Conservation (phyloP, 1,140 invertebrate genomes). For the Heliconius hermathena region DNA sequence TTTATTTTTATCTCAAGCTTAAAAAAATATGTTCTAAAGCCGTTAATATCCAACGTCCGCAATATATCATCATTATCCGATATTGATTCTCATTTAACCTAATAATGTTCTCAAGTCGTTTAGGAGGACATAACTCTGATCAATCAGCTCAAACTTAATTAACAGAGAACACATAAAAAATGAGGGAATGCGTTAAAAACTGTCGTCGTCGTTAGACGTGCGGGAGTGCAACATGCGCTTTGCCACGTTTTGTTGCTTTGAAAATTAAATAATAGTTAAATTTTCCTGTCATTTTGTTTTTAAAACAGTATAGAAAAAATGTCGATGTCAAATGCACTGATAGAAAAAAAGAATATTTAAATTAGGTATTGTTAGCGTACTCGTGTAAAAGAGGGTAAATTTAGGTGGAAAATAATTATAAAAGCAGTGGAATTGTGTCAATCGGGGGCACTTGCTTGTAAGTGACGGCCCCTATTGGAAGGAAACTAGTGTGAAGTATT, state of each 20-base stretch:
- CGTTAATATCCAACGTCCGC: not conserved
- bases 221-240: constrained; percentile 36
- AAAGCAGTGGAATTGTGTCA: no score
- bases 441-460: no score
- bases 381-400: no score
- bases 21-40: not conserved
- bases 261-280: not conserved
- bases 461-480: no score
- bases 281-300: no score
- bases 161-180: constrained; percentile 28
- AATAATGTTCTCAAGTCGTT: constrained; percentile 29
- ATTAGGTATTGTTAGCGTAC: no score
- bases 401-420: no score
- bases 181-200: constrained; percentile 42
- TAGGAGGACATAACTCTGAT: constrained; percentile 25
- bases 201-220: constrained; percentile 40
- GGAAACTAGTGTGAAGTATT: no score
- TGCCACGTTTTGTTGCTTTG: constrained; percentile 35
- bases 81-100: not conserved
- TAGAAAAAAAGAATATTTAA: no score
- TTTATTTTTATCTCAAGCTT: not conserved
- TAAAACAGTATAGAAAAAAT: no score
- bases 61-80: not conserved
- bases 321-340: no score
- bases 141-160: constrained; percentile 33